Base-by-base conservation (phyloP, 2,888 invertebrate genomes). In the Drosophila mulleri region DNA sequence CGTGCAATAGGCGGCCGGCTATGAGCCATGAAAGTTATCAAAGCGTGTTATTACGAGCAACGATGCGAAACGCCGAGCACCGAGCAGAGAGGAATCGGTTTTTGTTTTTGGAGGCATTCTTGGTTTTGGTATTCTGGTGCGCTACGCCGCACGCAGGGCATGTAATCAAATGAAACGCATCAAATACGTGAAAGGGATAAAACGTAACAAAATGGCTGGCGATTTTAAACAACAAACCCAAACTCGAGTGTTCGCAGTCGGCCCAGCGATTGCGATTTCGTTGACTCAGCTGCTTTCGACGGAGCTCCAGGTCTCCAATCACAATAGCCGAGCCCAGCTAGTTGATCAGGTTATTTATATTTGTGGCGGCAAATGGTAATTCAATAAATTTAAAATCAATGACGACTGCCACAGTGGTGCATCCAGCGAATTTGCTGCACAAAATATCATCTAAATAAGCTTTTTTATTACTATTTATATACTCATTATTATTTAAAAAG, bases 1-100 rank as follows among this genome's bases (percentile, higher is more conserved):
- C 80, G 75, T 76, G 71, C 76, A 82, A 88, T 78, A 88, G 90
- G 86, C 89, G 89, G 89, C 67, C 71, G 67, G 87, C 82, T 80
- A 87, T 88, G 88, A 87, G 83, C 81, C 91, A 91, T 90, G 89
- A 91, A 92, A 92, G 91, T 91, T 91, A 92, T 90, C 85, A 90
- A 90, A 91, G 91, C 91, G 91, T 92, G 92, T 91, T 92, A 92
- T 92, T 92, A 89, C 90, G 78, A 85, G 75, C 82, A 89, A 77
- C 77, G 78, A 83, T 78, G 89, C 89, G 82, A 76, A 79, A 67
- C 80, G 67, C 75, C 61, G 65, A 52, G 64, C 54, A 54, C 78
- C 61, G 65, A 52, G 64, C 57, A 52, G 59, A 41, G 44, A 9
- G 50, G 47, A 88, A 78, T 83, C 76, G 79, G 74, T 71, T 76